Percentiles rank a stretch among this genome's conserved stretches.
phyloP scores from a whole-genome alignment of 2,888 invertebrate genomes.

The Leucophenga montana region DNA sequence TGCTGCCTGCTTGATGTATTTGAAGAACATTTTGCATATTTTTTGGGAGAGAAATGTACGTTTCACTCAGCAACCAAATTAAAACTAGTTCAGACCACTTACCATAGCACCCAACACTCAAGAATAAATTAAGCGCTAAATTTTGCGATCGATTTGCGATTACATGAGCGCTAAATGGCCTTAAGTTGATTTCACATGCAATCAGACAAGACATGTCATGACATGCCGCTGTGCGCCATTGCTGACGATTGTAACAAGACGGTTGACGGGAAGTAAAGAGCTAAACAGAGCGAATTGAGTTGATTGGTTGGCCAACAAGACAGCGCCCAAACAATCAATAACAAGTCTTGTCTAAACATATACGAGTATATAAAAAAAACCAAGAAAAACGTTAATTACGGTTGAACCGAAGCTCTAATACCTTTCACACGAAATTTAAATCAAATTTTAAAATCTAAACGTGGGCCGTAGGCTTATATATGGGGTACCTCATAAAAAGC shows the following conservation, averaged over 20 bases:
- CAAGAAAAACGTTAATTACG: not conserved
- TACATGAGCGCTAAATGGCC: conserved; percentile 23
- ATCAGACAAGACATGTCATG: conserved; percentile 18
- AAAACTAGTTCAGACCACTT: conserved; percentile 10
- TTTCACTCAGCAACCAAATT: not conserved
- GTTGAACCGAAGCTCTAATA: no score
- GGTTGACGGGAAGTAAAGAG: not conserved
- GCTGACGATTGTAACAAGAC: not conserved
- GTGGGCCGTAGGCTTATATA: no score
- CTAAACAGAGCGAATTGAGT: not conserved
- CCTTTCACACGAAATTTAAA: no score
- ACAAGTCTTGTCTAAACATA: not conserved
- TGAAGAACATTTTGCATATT: no score
- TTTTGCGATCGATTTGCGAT: not conserved
- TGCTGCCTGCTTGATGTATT: no score
- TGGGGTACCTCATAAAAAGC: no score
- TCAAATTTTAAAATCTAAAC: no score
- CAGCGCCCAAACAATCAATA: not conserved
- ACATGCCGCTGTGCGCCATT: conserved; percentile 13
- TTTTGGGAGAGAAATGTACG: no score
- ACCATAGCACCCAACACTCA: not conserved
- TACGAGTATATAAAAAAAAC: not conserved
- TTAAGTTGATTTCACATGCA: conserved; percentile 19
- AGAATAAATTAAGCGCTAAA: conserved; percentile 20
- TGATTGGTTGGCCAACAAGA: not conserved